Evolutionary conservation across 2,888 invertebrate species (phyloP).

Genomic region (Clitarchus hookeri): DNA sequence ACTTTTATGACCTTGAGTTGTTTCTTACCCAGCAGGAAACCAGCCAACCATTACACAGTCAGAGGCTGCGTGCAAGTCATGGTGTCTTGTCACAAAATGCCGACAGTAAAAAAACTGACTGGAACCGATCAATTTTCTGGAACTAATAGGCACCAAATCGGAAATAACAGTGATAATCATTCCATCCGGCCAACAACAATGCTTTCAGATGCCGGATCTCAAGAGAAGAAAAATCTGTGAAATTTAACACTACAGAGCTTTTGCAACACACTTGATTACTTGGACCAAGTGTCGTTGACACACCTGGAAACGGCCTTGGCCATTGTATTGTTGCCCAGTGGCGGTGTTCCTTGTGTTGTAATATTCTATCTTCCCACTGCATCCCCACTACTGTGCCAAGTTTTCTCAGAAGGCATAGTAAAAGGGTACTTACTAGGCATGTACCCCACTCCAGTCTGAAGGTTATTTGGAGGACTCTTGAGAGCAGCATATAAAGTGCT

Average conservation of each 20-base stretch:
- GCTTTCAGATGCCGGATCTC: slow-evolving; percentile 15
- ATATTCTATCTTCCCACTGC: neutral
- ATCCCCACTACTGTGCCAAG: neutral
- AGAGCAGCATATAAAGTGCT: neutral
- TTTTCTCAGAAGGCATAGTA: too few species aligned
- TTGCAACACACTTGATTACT: neutral
- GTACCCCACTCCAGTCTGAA: neutral
- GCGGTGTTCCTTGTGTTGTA: neutral
- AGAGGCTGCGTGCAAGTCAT: neutral
- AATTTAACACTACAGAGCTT: neutral
- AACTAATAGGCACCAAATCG: neutral
- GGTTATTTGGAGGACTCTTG: neutral
- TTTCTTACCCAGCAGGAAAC: neutral
- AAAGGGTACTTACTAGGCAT: too few species aligned
- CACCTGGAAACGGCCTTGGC: neutral
- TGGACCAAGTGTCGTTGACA: neutral
- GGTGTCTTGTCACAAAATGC: neutral
- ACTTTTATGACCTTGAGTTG: neutral
- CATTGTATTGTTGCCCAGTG: neutral
- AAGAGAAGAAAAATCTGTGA: neutral
- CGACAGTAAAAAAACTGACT: neutral
- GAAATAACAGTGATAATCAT: neutral
- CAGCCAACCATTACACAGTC: neutral
- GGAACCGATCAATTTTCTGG: neutral
- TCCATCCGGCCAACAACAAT: neutral